Percentiles rank a stretch among this genome's conserved stretches.
These are phyloP conservation scores for Troides oblongomaculatus DNA, from an alignment of 2,888 invertebrate genomes.

Conservation along the genomic window DNA sequence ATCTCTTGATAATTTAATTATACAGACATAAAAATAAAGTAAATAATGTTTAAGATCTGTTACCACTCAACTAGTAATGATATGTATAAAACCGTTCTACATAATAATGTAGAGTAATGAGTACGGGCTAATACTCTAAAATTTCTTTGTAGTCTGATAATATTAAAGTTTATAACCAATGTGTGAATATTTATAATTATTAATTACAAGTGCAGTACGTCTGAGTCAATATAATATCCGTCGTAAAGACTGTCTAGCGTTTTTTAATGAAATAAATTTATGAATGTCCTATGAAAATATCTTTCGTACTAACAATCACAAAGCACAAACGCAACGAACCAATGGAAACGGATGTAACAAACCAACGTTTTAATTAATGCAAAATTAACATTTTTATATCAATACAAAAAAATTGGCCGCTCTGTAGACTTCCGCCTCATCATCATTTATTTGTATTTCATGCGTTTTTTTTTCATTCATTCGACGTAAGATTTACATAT, in stretches of 20 bases:
- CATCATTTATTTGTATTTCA: conserved; percentile 14
- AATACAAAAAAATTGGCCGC: conserved; percentile 36
- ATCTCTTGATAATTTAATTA: no score
- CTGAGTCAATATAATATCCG: neutral
- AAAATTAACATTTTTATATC: conserved; percentile 38
- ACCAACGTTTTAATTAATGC: conserved; percentile 36
- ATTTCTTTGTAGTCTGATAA: neutral
- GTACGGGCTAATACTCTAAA: no score
- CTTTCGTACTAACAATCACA: conserved; percentile 17
- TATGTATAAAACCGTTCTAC: neutral
- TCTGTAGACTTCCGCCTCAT: conserved; percentile 23
- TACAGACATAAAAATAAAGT: no score
- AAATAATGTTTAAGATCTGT: no score
- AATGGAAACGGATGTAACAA: conserved; percentile 48
- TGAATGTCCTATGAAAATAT: neutral
- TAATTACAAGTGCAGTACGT: neutral
- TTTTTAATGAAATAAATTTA: neutral
- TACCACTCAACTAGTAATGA: no score
- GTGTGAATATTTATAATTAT: no score
- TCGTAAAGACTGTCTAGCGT: neutral
- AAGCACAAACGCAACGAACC: conserved; percentile 30
- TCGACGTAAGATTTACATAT: conserved; percentile 9
- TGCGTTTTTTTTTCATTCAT: conserved; percentile 7
- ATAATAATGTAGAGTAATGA: neutral
- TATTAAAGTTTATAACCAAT: no score